Conservation (phyloP, 2,888 invertebrate genomes). For the Phrixothrix hirtus region DNA sequence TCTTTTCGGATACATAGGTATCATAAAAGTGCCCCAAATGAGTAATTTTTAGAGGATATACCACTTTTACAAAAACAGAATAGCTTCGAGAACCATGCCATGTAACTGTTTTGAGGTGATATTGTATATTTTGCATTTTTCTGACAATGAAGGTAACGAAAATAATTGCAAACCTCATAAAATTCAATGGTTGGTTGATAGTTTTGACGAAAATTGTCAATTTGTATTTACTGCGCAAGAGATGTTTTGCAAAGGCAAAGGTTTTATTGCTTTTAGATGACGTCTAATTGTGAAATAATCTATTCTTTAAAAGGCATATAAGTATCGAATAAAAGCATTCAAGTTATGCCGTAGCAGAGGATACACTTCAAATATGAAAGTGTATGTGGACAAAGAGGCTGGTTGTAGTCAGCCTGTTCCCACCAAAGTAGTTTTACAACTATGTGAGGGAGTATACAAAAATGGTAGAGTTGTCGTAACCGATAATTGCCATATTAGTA, state of each 20-base stretch:
- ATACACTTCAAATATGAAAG: slow-evolving; percentile 2
- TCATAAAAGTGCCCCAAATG: too few relatives aligned
- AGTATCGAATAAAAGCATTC: not conserved
- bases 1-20: too few relatives aligned
- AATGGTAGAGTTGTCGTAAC: slow-evolving; percentile 21
- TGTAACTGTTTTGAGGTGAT: too few relatives aligned
- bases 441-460: slow-evolving; percentile 22
- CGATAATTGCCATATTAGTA: slow-evolving; percentile 32
- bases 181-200: not conserved
- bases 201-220: not conserved
- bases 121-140: too few relatives aligned
- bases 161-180: not conserved
- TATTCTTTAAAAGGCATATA: too few relatives aligned
- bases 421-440: slow-evolving; percentile 23
- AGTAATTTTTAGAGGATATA: too few relatives aligned
- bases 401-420: slow-evolving; percentile 2
- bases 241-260: slow-evolving; percentile 2
- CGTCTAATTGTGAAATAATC: not conserved
- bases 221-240: not conserved
- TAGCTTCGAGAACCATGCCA: too few relatives aligned
- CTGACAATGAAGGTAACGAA: too few relatives aligned
- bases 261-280: not conserved
- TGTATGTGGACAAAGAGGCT: not conserved
- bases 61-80: too few relatives aligned
- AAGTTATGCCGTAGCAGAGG: too few relatives aligned